phyloP scores from a whole-genome alignment of 2,797 vertebrate species.

The Ctenopoma multispine region DNA sequence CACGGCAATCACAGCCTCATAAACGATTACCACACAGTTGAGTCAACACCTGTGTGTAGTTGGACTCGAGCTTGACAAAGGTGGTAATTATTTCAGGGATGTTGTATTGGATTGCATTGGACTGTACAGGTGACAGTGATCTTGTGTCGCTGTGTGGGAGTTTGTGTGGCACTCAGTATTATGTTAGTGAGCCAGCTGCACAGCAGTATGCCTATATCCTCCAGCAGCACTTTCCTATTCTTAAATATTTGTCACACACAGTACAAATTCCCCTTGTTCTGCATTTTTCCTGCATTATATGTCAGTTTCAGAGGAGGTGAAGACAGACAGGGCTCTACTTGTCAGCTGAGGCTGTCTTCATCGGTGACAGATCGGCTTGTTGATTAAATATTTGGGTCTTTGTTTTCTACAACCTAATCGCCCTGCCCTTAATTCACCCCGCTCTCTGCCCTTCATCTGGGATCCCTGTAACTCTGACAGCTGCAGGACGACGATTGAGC shows the following conservation, averaged over 20 bases:
- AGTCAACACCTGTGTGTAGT: slow-evolving; percentile 3
- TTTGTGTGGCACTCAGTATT: slow-evolving; percentile 10
- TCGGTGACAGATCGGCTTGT: slow-evolving; percentile 45
- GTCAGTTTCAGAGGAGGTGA: not conserved
- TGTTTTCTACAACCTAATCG: slow-evolving; percentile 57
- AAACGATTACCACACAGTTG: not conserved
- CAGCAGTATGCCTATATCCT: not conserved
- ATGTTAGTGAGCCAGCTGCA: not conserved
- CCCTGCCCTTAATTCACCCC: slow-evolving; percentile 48
- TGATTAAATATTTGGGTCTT: slow-evolving; percentile 73
- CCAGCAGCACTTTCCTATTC: not conserved
- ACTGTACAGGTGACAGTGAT: slow-evolving; percentile 4
- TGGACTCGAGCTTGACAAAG: slow-evolving; percentile 7
- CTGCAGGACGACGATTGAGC: slow-evolving; percentile 57
- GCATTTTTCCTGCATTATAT: not conserved
- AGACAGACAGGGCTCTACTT: slow-evolving; percentile 18
- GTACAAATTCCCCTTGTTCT: not conserved
- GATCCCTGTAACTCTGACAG: slow-evolving; percentile 39
- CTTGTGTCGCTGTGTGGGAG: not conserved
- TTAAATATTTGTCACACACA: slow-evolving; percentile 21
- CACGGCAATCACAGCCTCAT: slow-evolving; percentile 7
- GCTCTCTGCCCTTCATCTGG: slow-evolving; percentile 39
- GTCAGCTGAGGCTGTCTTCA: slow-evolving; percentile 22
- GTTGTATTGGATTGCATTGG: slow-evolving; percentile 25
- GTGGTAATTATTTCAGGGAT: slow-evolving; percentile 24